These are phyloP conservation scores for Speoplatyrhinus poulsoni DNA, from an alignment of 2,113 vertebrate species.

Conservation along the genomic window DNA sequence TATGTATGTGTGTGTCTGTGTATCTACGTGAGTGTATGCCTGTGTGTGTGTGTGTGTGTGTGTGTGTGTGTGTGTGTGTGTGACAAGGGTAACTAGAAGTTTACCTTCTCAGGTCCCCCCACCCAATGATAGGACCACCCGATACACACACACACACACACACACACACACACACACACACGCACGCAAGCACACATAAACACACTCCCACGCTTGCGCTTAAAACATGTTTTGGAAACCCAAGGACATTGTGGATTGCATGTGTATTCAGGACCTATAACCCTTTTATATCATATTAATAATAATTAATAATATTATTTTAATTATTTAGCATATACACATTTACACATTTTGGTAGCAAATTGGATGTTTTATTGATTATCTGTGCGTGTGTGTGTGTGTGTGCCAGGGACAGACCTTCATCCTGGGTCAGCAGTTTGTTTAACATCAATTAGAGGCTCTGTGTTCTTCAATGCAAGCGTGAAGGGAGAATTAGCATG, in stretches of 20 bases:
- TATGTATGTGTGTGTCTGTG: constrained; percentile 16
- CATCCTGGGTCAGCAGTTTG: constrained; percentile 78
- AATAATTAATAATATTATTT: neutral
- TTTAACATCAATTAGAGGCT: constrained; percentile 87
- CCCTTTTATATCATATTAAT: constrained; percentile 20
- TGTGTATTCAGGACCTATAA: constrained; percentile 24
- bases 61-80: constrained; percentile 5
- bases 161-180: constrained; percentile 2
- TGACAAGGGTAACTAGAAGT: constrained; percentile 56
- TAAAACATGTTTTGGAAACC: constrained; percentile 33
- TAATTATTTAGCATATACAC: neutral
- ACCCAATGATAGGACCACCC: constrained; percentile 21
- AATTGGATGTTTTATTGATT: constrained; percentile 16
- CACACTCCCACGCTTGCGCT: neutral
- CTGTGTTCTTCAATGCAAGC: constrained; percentile 91
- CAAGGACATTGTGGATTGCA: constrained; percentile 53
- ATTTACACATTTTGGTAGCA: constrained; percentile 21
- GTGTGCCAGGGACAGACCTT: constrained; percentile 71
- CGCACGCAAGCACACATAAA: constrained; percentile 3
- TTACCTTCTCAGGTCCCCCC: constrained; percentile 47
- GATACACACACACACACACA: neutral
- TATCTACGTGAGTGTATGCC: neutral
- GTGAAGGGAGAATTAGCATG: constrained; percentile 88
- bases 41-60: constrained; percentile 11
- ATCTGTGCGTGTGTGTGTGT: constrained; percentile 28